Evolutionary conservation across 2,113 vertebrate genomes (phyloP).

Genomic region (Forbesichthys agassizii): DNA sequence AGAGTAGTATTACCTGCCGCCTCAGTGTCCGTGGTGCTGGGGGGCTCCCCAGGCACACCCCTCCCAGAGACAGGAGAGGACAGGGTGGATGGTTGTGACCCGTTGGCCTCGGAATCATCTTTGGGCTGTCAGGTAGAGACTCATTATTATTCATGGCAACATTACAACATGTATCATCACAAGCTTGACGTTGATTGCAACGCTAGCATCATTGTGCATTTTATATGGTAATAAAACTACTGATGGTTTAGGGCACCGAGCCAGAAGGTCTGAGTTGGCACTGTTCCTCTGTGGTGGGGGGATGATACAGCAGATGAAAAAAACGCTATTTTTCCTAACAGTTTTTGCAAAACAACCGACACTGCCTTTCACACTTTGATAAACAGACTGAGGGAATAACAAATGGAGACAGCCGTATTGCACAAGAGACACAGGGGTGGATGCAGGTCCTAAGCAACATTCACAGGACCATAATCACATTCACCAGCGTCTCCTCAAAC

Average conservation of each 20-base stretch:
- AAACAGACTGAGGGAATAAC: slow-evolving; percentile 15
- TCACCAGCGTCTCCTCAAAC: slow-evolving; percentile 11
- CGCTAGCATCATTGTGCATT: slow-evolving; percentile 23
- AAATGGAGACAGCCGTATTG: neutral
- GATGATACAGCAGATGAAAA: slow-evolving; percentile 12
- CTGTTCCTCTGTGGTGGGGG: neutral
- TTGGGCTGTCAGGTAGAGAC: slow-evolving; percentile 79
- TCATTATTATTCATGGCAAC: slow-evolving; percentile 13
- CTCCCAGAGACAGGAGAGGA: slow-evolving; percentile 88
- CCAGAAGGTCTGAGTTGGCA: slow-evolving; percentile 2
- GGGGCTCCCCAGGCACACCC: slow-evolving; percentile 80
- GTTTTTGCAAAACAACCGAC: slow-evolving; percentile 18
- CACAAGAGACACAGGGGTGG: slow-evolving; percentile 4
- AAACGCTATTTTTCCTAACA: slow-evolving; percentile 14
- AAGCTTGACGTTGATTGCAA: slow-evolving; percentile 9
- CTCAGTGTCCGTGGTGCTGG: slow-evolving; percentile 88
- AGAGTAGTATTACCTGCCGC: slow-evolving; percentile 78
- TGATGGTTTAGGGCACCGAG: slow-evolving; percentile 22
- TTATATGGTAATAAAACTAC: slow-evolving; percentile 36
- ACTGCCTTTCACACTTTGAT: slow-evolving; percentile 34
- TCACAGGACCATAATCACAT: slow-evolving; percentile 28
- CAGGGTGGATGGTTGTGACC: slow-evolving; percentile 84
- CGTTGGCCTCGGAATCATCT: slow-evolving; percentile 84
- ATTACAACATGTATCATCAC: slow-evolving; percentile 34
- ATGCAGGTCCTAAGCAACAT: slow-evolving; percentile 14